These are phyloP conservation scores for Drosophila asahinai DNA, from an alignment of 1,140 invertebrate species.

Conservation along the genomic window DNA sequence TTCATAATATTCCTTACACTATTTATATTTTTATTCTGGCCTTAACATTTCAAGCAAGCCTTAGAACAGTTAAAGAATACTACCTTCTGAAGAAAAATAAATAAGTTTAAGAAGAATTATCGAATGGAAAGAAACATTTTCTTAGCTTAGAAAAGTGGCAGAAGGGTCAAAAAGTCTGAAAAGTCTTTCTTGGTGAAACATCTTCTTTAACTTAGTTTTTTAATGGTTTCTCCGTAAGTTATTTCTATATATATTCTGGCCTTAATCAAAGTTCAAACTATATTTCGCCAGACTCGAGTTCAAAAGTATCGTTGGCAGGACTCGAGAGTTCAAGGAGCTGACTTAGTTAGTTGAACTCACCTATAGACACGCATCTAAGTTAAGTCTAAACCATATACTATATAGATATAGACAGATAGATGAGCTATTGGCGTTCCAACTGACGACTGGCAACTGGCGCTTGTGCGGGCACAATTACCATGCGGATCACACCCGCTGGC, in stretches of 20 bases:
- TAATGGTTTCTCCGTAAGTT: too few species aligned
- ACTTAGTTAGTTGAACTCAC: not conserved
- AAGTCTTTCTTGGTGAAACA: too few species aligned
- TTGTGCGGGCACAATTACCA: conserved; percentile 69
- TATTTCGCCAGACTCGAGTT: not conserved
- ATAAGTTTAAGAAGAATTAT: too few species aligned
- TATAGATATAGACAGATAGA: conserved; percentile 11
- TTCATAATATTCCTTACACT: too few species aligned
- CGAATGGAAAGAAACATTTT: too few species aligned
- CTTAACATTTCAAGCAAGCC: too few species aligned
- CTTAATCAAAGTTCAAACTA: not conserved
- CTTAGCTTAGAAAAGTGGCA: too few species aligned
- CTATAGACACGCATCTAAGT: not conserved
- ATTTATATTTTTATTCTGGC: too few species aligned
- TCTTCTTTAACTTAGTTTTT: too few species aligned
- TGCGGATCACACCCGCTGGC: conserved; percentile 54
- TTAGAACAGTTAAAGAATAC: too few species aligned
- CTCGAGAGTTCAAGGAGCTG: conserved; percentile 14
- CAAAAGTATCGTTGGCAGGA: not conserved
- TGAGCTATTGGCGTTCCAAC: conserved; percentile 36
- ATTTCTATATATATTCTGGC: not conserved
- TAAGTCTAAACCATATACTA: not conserved
- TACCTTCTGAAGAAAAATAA: too few species aligned
- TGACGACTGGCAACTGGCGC: conserved; percentile 14
- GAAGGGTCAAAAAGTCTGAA: too few species aligned